Percentiles rank a stretch among this genome's conserved stretches.
Evolutionary conservation across 2,888 invertebrate genomes (phyloP).

Genomic region (Rapana venosa): DNA sequence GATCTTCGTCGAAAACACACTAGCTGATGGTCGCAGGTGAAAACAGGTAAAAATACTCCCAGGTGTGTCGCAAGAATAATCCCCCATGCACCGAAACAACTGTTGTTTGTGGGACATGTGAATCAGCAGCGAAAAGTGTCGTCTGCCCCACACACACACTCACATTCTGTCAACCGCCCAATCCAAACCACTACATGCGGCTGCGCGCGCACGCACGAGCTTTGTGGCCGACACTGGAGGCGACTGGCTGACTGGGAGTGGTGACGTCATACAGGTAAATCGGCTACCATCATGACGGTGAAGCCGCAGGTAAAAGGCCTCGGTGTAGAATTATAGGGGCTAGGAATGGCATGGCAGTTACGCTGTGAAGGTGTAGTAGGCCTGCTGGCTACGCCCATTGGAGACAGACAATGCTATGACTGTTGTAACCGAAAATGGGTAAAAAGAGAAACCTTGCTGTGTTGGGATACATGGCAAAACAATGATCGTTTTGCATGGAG

Average conservation of each 20-base stretch:
- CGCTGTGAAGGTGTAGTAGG: too few species aligned
- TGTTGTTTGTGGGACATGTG: neutral
- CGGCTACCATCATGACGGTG: neutral
- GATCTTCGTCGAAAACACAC: neutral
- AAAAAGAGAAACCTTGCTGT: too few species aligned
- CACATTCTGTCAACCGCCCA: neutral
- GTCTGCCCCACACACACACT: neutral
- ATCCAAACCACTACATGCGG: neutral
- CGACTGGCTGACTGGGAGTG: neutral
- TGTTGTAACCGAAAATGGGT: too few species aligned
- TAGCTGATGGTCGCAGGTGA: neutral
- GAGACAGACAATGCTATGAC: too few species aligned
- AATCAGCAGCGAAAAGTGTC: conserved; percentile 9
- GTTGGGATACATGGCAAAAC: too few species aligned
- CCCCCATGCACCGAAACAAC: conserved; percentile 4
- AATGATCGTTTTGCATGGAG: too few species aligned
- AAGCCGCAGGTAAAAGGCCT: too few species aligned
- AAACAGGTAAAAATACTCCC: neutral
- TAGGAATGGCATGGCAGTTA: too few species aligned
- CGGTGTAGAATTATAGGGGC: too few species aligned
- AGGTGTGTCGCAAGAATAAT: neutral
- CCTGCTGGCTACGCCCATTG: too few species aligned
- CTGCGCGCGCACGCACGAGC: neutral
- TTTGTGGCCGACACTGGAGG: neutral
- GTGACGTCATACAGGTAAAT: conserved; percentile 22